phyloP scores from a whole-genome alignment of 2,888 invertebrate species.

The Netelia virgata region DNA sequence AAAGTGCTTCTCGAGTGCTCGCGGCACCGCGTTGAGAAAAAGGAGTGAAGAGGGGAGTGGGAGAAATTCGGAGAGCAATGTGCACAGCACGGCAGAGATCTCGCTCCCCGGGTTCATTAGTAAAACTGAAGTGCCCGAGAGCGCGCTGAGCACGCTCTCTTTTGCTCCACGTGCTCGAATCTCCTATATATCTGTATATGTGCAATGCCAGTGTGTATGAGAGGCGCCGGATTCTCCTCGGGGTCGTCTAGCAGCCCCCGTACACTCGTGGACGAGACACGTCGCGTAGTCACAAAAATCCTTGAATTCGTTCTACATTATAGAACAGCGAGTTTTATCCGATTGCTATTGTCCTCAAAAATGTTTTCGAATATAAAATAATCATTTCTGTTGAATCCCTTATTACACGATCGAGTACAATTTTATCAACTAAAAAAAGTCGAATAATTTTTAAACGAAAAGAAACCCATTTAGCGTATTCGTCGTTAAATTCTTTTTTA shows the following conservation, averaged over 20 bases:
- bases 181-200: not conserved
- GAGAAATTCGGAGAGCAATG: constrained; percentile 27
- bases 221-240: constrained; percentile 23
- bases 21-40: constrained; percentile 49
- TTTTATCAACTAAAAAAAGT: too few relatives aligned
- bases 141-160: constrained; percentile 68
- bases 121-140: constrained; percentile 72
- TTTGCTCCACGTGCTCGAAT: constrained; percentile 56
- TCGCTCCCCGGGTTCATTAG: constrained; percentile 71
- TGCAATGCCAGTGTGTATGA: constrained; percentile 10
- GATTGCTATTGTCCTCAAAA: not conserved
- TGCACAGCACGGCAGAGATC: constrained; percentile 34
- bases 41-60: constrained; percentile 37
- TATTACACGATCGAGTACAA: too few relatives aligned
- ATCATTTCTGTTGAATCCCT: not conserved
- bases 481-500: too few relatives aligned
- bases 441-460: too few relatives aligned
- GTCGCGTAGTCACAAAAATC: constrained; percentile 11
- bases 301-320: constrained; percentile 22
- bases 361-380: not conserved
- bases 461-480: too few relatives aligned
- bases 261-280: constrained; percentile 41
- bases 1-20: constrained; percentile 81
- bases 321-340: not conserved
- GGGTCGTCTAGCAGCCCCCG: constrained; percentile 23